Evolutionary conservation across 2,797 vertebrate species (phyloP).

Genomic region (Microctenopoma steveboyesi): DNA sequence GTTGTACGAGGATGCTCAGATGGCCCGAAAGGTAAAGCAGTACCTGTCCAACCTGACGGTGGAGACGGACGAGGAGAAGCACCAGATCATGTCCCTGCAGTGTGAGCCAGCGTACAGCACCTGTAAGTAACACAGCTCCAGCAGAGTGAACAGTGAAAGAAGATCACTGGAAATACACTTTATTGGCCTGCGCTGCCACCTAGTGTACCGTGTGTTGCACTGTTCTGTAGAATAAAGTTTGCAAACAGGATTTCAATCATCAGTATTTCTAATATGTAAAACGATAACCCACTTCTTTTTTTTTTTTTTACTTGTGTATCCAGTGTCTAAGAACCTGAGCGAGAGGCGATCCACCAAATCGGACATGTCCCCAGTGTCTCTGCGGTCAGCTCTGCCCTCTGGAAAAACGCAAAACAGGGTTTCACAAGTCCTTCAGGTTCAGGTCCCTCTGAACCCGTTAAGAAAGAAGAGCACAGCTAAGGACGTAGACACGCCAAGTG

Average conservation of each 20-base stretch:
- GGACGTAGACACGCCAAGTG: constrained; percentile 85
- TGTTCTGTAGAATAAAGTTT: not conserved
- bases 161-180: not conserved
- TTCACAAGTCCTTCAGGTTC: constrained; percentile 94
- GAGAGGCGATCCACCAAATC: constrained; percentile 90
- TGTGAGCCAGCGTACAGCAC: constrained; percentile 92
- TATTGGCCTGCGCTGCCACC: constrained; percentile 55
- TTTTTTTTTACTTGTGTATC: no score
- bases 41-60: constrained; percentile 93
- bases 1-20: constrained; percentile 96
- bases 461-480: constrained; percentile 91
- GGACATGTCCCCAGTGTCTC: constrained; percentile 92
- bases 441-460: constrained; percentile 91
- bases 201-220: constrained; percentile 45
- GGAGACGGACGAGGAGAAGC: constrained; percentile 93
- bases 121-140: constrained; percentile 57
- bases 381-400: constrained; percentile 86
- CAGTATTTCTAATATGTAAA: not conserved
- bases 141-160: no score
- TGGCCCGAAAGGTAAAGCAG: constrained; percentile 97
- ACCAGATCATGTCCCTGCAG: constrained; percentile 92
- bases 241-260: no score
- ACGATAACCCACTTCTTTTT: no score
- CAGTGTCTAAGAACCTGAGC: constrained; percentile 94
- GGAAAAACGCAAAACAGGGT: constrained; percentile 90